Percentiles rank a stretch among this genome's conserved stretches.
Conservation (phyloP, 2,113 vertebrate species). For the Tiliqua scincoides region DNA sequence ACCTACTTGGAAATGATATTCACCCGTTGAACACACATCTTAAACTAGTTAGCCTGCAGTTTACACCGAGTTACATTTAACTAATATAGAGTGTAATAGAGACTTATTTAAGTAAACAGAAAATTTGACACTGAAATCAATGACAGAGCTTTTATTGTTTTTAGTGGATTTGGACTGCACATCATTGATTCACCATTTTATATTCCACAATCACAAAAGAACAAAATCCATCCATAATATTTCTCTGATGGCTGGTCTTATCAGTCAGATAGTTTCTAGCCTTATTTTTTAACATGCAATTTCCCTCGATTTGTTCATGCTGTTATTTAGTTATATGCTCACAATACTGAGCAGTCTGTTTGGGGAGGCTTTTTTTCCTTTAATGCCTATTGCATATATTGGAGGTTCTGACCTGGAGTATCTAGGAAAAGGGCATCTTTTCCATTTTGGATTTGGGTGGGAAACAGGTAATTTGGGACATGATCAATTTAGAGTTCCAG, state of each 20-base stretch:
- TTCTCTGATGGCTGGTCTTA: slow-evolving; percentile 24
- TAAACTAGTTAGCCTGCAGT: slow-evolving; percentile 54
- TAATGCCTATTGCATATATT: slow-evolving; percentile 63
- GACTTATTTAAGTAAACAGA: not conserved
- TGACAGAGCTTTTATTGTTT: not conserved
- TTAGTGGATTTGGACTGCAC: not conserved
- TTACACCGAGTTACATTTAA: slow-evolving; percentile 53
- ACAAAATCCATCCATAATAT: slow-evolving; percentile 19
- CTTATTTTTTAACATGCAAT: slow-evolving; percentile 30
- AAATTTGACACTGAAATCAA: not conserved
- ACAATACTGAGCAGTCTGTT: slow-evolving; percentile 68
- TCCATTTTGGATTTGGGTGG: slow-evolving; percentile 46
- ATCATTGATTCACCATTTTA: slow-evolving; percentile 50
- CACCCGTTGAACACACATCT: slow-evolving; percentile 58
- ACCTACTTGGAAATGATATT: slow-evolving; percentile 61
- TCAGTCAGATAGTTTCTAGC: slow-evolving; percentile 29
- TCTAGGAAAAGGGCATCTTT: slow-evolving; percentile 53
- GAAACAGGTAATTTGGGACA: slow-evolving; percentile 58
- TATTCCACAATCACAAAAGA: slow-evolving; percentile 35
- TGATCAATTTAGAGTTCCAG: slow-evolving; percentile 64
- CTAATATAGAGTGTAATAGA: not conserved
- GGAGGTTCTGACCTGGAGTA: slow-evolving; percentile 66
- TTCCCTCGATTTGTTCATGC: slow-evolving; percentile 56
- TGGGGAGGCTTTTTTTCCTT: slow-evolving; percentile 64
- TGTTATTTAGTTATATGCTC: slow-evolving; percentile 51